Percentiles rank a stretch among this genome's conserved stretches.
phyloP scores from a whole-genome alignment of 2,888 invertebrate species.

The Nomada fucata region DNA sequence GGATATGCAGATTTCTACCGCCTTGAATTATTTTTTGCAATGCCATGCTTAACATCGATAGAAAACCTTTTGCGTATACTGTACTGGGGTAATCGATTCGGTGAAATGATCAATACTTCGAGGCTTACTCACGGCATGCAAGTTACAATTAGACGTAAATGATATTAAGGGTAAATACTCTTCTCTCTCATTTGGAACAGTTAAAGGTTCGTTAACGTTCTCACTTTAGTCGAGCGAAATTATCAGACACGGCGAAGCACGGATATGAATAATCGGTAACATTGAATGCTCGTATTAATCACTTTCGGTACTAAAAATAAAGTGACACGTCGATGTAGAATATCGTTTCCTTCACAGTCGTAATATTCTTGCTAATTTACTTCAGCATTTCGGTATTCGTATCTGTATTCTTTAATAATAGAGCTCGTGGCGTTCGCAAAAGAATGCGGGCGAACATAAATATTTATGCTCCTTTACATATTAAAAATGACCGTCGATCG shows the following conservation, averaged over 20 bases:
- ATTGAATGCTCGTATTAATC: too few species aligned
- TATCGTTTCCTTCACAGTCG: not conserved
- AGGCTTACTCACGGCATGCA: too few species aligned
- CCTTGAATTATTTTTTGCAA: constrained; percentile 2
- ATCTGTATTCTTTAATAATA: too few species aligned
- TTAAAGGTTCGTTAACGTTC: not conserved
- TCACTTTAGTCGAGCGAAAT: not conserved
- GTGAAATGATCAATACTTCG: not conserved
- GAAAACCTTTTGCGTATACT: not conserved
- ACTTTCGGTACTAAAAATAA: not conserved
- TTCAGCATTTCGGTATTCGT: too few species aligned
- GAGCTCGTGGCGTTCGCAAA: too few species aligned
- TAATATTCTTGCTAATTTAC: too few species aligned
- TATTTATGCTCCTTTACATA: not conserved
- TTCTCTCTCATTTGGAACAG: not conserved
- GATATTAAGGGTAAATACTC: not conserved
- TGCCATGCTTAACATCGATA: not conserved
- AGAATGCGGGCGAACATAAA: too few species aligned
- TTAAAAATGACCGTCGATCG: not conserved
- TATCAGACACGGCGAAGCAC: not conserved
- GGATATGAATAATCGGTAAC: not conserved
- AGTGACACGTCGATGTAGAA: not conserved
- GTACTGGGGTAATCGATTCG: too few species aligned
- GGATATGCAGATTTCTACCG: constrained; percentile 12
- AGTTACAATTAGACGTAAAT: not conserved